These are phyloP conservation scores for Hylomyscus alleni DNA, from an alignment of 2,797 vertebrate species.

Conservation along the genomic window DNA sequence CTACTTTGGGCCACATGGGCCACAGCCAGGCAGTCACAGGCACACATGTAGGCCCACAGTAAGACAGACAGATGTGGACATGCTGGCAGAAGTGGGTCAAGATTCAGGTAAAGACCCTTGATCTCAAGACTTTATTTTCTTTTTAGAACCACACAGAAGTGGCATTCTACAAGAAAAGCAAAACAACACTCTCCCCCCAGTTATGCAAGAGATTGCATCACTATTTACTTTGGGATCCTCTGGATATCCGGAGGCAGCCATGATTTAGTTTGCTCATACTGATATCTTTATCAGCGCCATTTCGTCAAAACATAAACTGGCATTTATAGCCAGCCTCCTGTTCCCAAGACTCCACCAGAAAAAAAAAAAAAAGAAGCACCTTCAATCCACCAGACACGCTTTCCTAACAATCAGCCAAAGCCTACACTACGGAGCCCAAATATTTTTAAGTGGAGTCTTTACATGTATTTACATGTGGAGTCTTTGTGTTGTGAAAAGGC, in stretches of 20 bases:
- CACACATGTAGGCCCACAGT: neutral
- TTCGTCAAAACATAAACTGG: neutral
- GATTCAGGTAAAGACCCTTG: neutral
- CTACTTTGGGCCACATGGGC: neutral
- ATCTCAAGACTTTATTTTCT: neutral
- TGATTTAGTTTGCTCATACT: neutral
- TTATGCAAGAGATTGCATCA: neutral
- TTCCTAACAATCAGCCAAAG: neutral
- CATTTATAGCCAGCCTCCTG: neutral
- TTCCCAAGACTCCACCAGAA: neutral
- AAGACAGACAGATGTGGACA: neutral
- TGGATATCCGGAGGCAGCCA: neutral
- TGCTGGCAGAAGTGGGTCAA: neutral
- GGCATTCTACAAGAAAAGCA: neutral
- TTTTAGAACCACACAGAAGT: neutral
- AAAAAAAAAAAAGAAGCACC: neutral
- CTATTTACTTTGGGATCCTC: neutral
- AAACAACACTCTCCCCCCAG: neutral
- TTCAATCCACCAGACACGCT: neutral
- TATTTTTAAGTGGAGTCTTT: conserved; percentile 58
- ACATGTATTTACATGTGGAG: conserved; percentile 22
- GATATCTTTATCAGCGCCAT: neutral
- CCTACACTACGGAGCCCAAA: neutral
- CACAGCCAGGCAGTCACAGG: neutral
- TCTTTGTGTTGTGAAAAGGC: neutral